Conservation (phyloP, 2,888 invertebrate genomes). For the Noctua comes region DNA sequence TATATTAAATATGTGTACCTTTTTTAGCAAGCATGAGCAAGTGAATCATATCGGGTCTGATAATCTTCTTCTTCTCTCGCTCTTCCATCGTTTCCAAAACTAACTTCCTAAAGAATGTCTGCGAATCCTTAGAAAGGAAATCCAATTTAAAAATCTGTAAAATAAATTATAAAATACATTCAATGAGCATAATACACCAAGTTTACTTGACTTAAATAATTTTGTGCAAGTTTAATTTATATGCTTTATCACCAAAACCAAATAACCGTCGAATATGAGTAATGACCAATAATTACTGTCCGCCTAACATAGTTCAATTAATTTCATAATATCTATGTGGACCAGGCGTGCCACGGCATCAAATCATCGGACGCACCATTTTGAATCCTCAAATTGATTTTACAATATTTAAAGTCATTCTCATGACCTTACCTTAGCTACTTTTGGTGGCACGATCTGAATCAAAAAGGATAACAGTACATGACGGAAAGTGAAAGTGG, state of each 20-base stretch:
- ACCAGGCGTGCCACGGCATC: too few species aligned
- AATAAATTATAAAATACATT: background rate
- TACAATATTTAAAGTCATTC: too few species aligned
- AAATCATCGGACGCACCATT: too few species aligned
- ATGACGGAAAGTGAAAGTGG: conserved; percentile 71
- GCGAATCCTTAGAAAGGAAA: conserved; percentile 65
- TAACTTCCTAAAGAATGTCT: conserved; percentile 76
- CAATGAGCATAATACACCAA: background rate
- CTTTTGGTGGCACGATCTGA: conserved; percentile 60
- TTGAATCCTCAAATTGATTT: too few species aligned
- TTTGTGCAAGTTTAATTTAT: too few species aligned
- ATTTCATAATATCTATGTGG: too few species aligned
- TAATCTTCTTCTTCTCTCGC: conserved; percentile 77
- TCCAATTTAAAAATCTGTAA: conserved; percentile 69
- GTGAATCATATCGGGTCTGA: conserved; percentile 64
- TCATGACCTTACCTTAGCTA: conserved; percentile 65
- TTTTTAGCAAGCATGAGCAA: conserved; percentile 89
- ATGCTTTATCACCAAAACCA: too few species aligned
- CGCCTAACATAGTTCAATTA: too few species aligned
- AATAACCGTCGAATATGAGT: too few species aligned
- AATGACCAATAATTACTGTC: conserved; percentile 1
- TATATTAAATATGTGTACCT: conserved; percentile 67
- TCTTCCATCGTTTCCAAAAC: conserved; percentile 81
- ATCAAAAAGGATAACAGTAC: conserved; percentile 61
- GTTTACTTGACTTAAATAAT: background rate